Conservation (phyloP, 1,140 invertebrate species). For the Heliconius himera region DNA sequence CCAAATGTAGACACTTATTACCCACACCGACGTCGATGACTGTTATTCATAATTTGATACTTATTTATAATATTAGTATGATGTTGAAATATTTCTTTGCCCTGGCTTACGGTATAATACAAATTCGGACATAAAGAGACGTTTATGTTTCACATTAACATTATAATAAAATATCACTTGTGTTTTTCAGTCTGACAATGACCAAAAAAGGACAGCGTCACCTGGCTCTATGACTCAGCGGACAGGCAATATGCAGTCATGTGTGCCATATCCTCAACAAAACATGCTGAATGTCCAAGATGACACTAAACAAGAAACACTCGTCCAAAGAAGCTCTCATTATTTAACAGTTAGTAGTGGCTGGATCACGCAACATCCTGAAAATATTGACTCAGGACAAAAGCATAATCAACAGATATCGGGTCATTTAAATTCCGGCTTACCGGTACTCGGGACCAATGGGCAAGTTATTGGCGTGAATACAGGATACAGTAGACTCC, state of each 20-base stretch:
- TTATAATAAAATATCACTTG: slow-evolving; percentile 18
- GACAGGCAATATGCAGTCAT: slow-evolving; percentile 47
- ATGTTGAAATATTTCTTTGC: slow-evolving; percentile 7
- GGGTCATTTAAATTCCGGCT: slow-evolving; percentile 53
- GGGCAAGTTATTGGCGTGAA: slow-evolving; percentile 83
- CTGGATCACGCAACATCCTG: slow-evolving; percentile 72
- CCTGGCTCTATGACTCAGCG: slow-evolving; percentile 55
- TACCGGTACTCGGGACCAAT: slow-evolving; percentile 81
- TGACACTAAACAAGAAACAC: slow-evolving; percentile 65
- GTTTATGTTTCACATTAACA: background rate
- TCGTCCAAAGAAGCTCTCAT: slow-evolving; percentile 70
- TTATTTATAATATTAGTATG: slow-evolving; percentile 17
- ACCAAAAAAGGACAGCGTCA: slow-evolving; percentile 57
- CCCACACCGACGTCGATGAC: slow-evolving; percentile 36
- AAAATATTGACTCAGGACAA: slow-evolving; percentile 54
- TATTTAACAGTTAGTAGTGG: slow-evolving; percentile 76
- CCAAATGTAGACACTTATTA: slow-evolving; percentile 49
- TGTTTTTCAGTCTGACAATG: slow-evolving; percentile 51
- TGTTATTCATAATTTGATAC: slow-evolving; percentile 32
- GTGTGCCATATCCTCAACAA: slow-evolving; percentile 55
- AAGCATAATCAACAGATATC: slow-evolving; percentile 48
- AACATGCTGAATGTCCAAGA: slow-evolving; percentile 58
- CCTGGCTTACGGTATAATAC: background rate
- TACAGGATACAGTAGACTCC: slow-evolving; percentile 67
- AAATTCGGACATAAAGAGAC: background rate